Conservation (phyloP, 1,140 invertebrate species). For the Centruroides sculpturatus region DNA sequence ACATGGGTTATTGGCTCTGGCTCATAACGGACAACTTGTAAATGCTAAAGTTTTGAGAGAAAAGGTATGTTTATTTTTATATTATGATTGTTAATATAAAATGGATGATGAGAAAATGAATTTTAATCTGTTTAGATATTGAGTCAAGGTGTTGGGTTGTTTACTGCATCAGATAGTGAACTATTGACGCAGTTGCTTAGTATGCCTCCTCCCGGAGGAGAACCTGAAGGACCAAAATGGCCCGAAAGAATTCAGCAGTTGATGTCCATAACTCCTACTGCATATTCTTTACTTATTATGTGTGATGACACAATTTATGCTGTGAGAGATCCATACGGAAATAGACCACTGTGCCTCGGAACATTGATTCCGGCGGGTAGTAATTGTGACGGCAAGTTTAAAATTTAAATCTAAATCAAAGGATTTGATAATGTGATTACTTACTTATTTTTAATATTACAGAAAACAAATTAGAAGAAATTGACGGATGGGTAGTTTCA, state of each 20-base stretch:
- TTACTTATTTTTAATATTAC: too few relatives aligned
- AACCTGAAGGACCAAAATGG: constrained; percentile 73
- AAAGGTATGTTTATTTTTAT: constrained; percentile 41
- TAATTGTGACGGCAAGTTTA: not conserved
- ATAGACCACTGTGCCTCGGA: constrained; percentile 84
- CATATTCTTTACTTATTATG: constrained; percentile 90
- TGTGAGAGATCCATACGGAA: constrained; percentile 88
- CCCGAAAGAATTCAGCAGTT: constrained; percentile 76
- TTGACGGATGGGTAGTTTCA: constrained; percentile 78
- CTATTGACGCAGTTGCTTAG: constrained; percentile 90
- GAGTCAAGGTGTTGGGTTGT: constrained; percentile 44
- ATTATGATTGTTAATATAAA: too few relatives aligned
- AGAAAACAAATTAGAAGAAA: not conserved
- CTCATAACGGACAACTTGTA: constrained; percentile 93
- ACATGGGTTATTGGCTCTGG: constrained; percentile 83
- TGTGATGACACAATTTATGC: constrained; percentile 86
- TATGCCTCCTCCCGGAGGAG: constrained; percentile 76
- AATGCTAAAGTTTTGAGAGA: constrained; percentile 76
- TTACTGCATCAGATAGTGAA: constrained; percentile 90
- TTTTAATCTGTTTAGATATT: too few relatives aligned
- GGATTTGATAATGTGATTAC: too few relatives aligned
- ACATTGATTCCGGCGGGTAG: not conserved
- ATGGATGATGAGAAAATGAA: too few relatives aligned
- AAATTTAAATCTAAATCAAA: not conserved
- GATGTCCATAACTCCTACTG: constrained; percentile 75